A percentile compares a stretch with the other conserved stretches of the same genome.
Conservation (phyloP, 2,888 invertebrate species). For the Cheilosia grossa region DNA sequence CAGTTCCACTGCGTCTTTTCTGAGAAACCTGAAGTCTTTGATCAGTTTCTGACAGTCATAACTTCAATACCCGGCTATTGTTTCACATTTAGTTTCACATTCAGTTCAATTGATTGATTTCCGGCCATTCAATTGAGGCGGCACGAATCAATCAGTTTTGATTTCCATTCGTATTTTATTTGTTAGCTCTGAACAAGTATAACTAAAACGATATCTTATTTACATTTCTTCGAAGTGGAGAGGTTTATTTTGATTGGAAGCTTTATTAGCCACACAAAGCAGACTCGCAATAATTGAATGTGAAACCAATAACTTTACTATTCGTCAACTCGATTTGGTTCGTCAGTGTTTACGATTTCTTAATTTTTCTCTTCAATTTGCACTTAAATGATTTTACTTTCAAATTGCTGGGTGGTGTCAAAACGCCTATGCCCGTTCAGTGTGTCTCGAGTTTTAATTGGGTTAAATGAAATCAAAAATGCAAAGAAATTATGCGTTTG, state of each 20-base stretch:
- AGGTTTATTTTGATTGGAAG: background rate
- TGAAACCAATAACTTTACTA: conserved; percentile 51
- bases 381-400: conserved; percentile 2
- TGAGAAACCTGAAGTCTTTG: background rate
- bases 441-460: background rate
- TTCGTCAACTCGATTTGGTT: conserved; percentile 10
- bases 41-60: background rate
- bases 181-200: background rate
- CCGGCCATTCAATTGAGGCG: conserved; percentile 58
- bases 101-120: conserved; percentile 57
- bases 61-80: conserved; percentile 33
- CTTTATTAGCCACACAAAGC: conserved; percentile 16
- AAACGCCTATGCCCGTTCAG: conserved; percentile 7
- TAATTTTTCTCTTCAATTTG: conserved; percentile 6
- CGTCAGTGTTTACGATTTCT: conserved; percentile 32
- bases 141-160: conserved; percentile 60
- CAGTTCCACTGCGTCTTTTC: background rate
- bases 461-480: conserved; percentile 40
- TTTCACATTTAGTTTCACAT: conserved; percentile 18
- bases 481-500: conserved; percentile 3
- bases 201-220: conserved; percentile 12
- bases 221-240: conserved; percentile 24
- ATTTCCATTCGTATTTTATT: conserved; percentile 31
- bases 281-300: conserved; percentile 54
- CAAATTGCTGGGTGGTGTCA: conserved; percentile 6